phyloP scores from a whole-genome alignment of 2,888 invertebrate species.

The Apotomis betuletana region DNA sequence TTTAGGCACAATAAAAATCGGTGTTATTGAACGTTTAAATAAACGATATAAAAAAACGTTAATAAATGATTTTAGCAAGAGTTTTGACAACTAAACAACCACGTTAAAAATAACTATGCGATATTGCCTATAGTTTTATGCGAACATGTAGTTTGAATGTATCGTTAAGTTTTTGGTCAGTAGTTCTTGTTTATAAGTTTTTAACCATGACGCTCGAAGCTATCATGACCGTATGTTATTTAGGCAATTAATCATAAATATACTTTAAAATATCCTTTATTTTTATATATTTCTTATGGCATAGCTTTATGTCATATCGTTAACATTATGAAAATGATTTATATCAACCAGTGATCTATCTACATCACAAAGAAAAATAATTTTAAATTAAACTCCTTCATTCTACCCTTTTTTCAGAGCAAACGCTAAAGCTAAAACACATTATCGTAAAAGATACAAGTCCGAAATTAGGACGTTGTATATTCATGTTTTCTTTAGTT shows the following conservation, averaged over 20 bases:
- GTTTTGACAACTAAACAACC: slow-evolving; percentile 1
- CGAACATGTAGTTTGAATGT: slow-evolving; percentile 21
- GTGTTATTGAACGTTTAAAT: not conserved
- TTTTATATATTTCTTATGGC: slow-evolving; percentile 5
- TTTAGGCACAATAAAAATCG: not conserved
- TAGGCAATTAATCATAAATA: slow-evolving; percentile 7
- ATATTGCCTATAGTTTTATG: slow-evolving; percentile 6
- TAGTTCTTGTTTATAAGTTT: slow-evolving; percentile 35
- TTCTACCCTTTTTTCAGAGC: no score
- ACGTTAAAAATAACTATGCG: slow-evolving; percentile 4
- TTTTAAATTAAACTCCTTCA: not conserved
- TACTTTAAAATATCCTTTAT: slow-evolving; percentile 5
- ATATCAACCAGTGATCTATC: not conserved
- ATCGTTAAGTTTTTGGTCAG: slow-evolving; percentile 34
- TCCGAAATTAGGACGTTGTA: no score
- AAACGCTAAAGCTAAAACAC: no score
- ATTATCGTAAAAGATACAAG: no score
- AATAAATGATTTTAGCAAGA: slow-evolving; percentile 1
- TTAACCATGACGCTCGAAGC: slow-evolving; percentile 45
- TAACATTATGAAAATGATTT: not conserved
- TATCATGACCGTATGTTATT: slow-evolving; percentile 41
- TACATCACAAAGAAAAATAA: not conserved
- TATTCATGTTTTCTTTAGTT: no score
- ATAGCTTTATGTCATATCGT: not conserved
- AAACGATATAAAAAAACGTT: not conserved